phyloP scores from a whole-genome alignment of 2,797 vertebrate species.

The Eulemur coronatus region DNA sequence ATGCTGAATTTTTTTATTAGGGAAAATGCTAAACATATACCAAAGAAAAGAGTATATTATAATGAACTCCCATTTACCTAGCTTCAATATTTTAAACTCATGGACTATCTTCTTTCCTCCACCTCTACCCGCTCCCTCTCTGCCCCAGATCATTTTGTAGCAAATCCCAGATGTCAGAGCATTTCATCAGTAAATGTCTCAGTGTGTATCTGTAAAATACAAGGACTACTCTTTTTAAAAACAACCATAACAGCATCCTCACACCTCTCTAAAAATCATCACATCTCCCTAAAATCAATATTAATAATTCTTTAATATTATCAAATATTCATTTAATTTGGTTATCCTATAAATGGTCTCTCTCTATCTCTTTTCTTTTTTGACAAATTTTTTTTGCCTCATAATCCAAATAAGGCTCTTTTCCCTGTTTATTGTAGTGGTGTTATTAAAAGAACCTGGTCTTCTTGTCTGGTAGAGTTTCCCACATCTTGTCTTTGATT shows the following conservation, averaged over 20 bases:
- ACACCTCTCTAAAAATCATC: not conserved
- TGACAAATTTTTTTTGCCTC: not conserved
- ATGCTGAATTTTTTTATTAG: not conserved
- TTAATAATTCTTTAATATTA: not conserved
- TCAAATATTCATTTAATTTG: not conserved
- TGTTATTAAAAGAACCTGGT: not conserved
- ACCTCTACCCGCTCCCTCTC: not conserved
- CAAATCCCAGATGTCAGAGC: not conserved
- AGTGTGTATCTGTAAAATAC: not conserved
- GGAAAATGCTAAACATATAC: not conserved
- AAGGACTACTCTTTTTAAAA: not conserved
- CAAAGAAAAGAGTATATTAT: not conserved
- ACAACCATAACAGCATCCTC: not conserved
- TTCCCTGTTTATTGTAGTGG: not conserved
- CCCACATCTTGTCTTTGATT: not conserved
- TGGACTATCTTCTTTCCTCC: not conserved
- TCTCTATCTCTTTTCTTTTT: not conserved
- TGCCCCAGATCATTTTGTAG: not conserved
- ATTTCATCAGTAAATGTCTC: not conserved
- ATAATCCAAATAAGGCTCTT: not conserved
- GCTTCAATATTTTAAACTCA: not conserved
- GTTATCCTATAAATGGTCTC: not conserved
- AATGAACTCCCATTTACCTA: not conserved
- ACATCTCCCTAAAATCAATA: not conserved
- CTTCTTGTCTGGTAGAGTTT: not conserved